Base-by-base conservation (phyloP, 2,113 vertebrate genomes). In the Asarcornis scutulata region DNA sequence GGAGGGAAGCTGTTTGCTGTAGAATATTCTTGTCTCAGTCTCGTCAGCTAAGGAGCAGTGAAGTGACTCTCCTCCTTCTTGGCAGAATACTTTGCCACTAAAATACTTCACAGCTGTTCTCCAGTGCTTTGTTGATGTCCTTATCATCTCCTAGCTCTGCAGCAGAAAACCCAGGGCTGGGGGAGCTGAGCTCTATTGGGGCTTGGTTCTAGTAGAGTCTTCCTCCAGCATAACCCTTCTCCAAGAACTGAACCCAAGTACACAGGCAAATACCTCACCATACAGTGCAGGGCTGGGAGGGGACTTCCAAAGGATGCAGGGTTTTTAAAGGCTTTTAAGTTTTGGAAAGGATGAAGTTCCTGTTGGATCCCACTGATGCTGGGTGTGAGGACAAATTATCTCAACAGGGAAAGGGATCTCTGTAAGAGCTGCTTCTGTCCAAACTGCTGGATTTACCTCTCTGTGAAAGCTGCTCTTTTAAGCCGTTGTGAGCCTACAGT, bases 401-500 rank as follows among this genome's bases (percentile, higher is more conserved):
- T 52, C 15, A 36, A 36, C 22, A 25, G 22, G 59, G 59, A 36
- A 36, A 13, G 59, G 59, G 16, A 17, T 62, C n/a, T 60, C 59
- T 36, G 22, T 62, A 25, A 7, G 16, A 82, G 42, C 42, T 53
- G 36, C 18, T 5, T 14, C 46, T 60, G 3, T 20, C 27, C n/a
- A 27, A 64, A 18, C 42, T 31, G 23, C 26, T 25, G 26, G 12
- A n/a, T 11, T 42, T 74, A 3, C 14, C 13, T 42, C 34, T 15
- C 20, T 18, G 26, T 25, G 44, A 73, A 25, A n/a, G 36, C 22
- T 7, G 27, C 10, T 73, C 5, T 66, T 44, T 23, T 79, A 59
- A 52, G 44, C 32, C 4, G 0, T 4, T 8, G 6, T 9, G 52
- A 31, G 13, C 9, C 12, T n/a, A 13, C 18, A 23, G 7, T 38